Percentiles rank a stretch among this genome's conserved stretches.
Evolutionary conservation across 1,140 invertebrate genomes (phyloP).

Genomic region (Panulirus ornatus): DNA sequence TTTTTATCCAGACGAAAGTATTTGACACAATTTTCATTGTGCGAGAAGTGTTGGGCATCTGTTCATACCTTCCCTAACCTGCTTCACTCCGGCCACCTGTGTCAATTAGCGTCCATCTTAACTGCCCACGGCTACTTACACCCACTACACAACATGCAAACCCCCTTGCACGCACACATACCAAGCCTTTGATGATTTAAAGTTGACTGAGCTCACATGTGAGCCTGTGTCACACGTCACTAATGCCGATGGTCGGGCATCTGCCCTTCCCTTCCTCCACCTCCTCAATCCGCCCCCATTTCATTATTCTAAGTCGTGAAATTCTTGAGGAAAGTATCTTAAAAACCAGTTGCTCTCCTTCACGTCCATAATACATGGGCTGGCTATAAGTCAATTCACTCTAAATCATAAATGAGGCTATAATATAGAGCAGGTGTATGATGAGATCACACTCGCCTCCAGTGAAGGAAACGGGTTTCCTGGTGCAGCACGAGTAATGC

Average conservation of each 20-base stretch:
- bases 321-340: too few relatives aligned
- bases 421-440: neutral
- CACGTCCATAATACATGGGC: too few relatives aligned
- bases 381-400: too few relatives aligned
- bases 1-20: neutral
- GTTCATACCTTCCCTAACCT: conserved; percentile 37
- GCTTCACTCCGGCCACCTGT: conserved; percentile 52
- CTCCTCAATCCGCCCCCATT: neutral
- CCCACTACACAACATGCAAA: conserved; percentile 16
- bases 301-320: too few relatives aligned
- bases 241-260: neutral
- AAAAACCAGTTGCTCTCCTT: too few relatives aligned
- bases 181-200: neutral
- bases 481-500: too few relatives aligned
- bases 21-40: neutral
- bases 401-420: too few relatives aligned
- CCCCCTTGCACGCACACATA: conserved; percentile 1
- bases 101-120: conserved; percentile 32
- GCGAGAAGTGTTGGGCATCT: conserved; percentile 37
- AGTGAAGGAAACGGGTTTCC: neutral
- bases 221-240: neutral
- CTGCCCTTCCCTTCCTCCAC: neutral
- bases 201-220: neutral
- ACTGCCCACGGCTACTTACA: conserved; percentile 14
- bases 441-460: neutral